Percentiles rank a stretch among this genome's conserved stretches.
Conservation (phyloP, 2,113 vertebrate genomes). For the Gnathonemus longibarbis region DNA sequence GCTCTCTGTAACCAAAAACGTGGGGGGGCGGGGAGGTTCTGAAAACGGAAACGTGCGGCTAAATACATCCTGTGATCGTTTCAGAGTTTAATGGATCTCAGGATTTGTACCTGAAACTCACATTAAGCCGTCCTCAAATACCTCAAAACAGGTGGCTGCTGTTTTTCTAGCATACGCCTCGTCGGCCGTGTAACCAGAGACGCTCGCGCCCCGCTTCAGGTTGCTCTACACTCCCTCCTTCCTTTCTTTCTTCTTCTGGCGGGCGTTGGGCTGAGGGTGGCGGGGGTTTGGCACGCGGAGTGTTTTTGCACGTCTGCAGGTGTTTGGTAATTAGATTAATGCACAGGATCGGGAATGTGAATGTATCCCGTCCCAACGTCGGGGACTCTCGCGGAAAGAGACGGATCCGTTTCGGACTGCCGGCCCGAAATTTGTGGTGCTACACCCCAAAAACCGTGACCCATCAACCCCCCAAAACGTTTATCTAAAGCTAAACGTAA, state of each 20-base stretch:
- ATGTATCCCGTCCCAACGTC: conserved; percentile 62
- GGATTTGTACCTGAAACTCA: conserved; percentile 52
- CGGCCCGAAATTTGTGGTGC: conserved; percentile 69
- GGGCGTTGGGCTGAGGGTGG: conserved; percentile 26
- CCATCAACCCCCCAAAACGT: conserved; percentile 69
- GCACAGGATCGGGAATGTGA: conserved; percentile 76
- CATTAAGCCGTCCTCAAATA: conserved; percentile 50
- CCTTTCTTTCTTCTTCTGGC: conserved; percentile 54
- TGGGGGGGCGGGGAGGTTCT: neutral
- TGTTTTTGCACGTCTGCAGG: conserved; percentile 87
- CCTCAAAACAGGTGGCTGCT: conserved; percentile 47
- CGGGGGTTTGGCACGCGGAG: conserved; percentile 67
- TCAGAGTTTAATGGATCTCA: conserved; percentile 33
- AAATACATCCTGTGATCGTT: conserved; percentile 19
- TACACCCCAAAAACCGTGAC: conserved; percentile 58
- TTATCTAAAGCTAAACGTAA: conserved; percentile 81
- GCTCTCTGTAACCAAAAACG: conserved; percentile 17
- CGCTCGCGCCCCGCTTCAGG: conserved; percentile 68
- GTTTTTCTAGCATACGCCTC: conserved; percentile 65
- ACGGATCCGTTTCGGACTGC: conserved; percentile 64
- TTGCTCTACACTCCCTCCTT: conserved; percentile 68
- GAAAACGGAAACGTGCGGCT: conserved; percentile 4
- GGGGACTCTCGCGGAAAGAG: conserved; percentile 60
- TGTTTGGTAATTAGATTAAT: conserved; percentile 92
- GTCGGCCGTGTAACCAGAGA: conserved; percentile 76